Percentiles rank a stretch among this genome's conserved stretches.
Evolutionary conservation across 1,140 invertebrate species (phyloP).

Genomic region (Aphis craccivora): DNA sequence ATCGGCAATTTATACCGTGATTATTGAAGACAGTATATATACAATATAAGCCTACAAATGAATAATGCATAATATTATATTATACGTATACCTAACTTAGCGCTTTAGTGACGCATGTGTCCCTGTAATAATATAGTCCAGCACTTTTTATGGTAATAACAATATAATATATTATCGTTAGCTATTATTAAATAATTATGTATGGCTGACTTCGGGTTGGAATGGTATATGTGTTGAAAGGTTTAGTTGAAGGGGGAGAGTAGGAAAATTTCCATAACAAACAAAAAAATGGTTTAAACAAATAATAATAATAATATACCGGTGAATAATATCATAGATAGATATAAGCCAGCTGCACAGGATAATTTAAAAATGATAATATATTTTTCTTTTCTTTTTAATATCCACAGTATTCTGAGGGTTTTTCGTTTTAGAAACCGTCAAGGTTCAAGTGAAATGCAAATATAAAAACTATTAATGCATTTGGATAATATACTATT

Average conservation of each 20-base stretch:
- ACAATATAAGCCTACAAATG: not conserved
- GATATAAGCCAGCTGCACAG: not conserved
- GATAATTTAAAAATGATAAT: not conserved
- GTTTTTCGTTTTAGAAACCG: not conserved
- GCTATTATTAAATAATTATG: slow-evolving; percentile 11
- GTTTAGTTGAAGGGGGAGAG: too few relatives aligned
- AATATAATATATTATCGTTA: not conserved
- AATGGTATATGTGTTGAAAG: not conserved
- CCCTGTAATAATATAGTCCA: not conserved
- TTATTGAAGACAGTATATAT: not conserved
- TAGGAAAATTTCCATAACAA: slow-evolving; percentile 16
- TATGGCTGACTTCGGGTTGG: not conserved
- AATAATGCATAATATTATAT: slow-evolving; percentile 28
- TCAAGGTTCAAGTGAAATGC: not conserved
- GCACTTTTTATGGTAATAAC: not conserved
- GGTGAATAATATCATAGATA: not conserved
- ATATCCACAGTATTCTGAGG: not conserved
- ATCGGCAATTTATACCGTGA: not conserved
- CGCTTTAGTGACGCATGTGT: slow-evolving; percentile 18
- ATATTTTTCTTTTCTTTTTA: not conserved
- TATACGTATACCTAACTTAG: not conserved
- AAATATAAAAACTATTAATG: slow-evolving; percentile 9
- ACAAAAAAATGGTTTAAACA: not conserved
- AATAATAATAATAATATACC: not conserved
- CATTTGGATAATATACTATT: not conserved